Conservation (phyloP, 2,888 invertebrate genomes). For the Allolobophora icterica region DNA sequence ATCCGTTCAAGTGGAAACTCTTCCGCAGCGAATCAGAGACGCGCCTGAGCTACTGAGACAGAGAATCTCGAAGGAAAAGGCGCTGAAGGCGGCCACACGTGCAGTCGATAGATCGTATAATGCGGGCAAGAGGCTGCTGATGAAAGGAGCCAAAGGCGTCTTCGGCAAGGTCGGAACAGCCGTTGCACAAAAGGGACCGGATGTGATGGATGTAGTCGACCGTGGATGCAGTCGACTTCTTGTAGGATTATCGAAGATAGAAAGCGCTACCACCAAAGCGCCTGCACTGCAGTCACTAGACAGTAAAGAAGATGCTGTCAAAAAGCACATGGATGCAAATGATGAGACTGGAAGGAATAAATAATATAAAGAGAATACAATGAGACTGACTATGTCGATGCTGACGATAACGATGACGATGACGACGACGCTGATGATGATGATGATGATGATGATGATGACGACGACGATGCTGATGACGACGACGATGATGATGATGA, state of each 20-base stretch:
- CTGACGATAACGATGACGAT: not conserved
- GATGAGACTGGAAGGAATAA: not conserved
- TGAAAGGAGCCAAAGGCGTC: not conserved
- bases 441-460: too few species aligned
- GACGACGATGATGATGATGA: too few species aligned
- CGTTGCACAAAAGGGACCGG: not conserved
- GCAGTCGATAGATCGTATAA: not conserved
- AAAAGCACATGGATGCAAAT: not conserved
- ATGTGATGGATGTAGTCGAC: not conserved
- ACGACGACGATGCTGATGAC: too few species aligned
- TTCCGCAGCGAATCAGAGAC: conserved; percentile 20
- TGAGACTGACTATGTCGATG: not conserved
- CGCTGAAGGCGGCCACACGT: not conserved
- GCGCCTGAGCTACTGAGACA: not conserved
- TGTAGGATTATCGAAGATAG: not conserved
- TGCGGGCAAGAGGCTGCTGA: not conserved
- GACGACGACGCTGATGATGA: not conserved
- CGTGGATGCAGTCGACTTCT: not conserved
- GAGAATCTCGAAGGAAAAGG: conserved; percentile 10
- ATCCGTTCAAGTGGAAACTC: conserved; percentile 5
- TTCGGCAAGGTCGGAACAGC: not conserved
- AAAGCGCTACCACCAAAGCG: not conserved
- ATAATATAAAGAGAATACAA: not conserved
- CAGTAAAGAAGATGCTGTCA: not conserved
- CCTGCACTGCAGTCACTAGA: not conserved